Evolutionary conservation across 1,140 invertebrate genomes (phyloP), one percentile per base, ranked within the genome.

Genomic region (Drosophila repletoides): DNA sequence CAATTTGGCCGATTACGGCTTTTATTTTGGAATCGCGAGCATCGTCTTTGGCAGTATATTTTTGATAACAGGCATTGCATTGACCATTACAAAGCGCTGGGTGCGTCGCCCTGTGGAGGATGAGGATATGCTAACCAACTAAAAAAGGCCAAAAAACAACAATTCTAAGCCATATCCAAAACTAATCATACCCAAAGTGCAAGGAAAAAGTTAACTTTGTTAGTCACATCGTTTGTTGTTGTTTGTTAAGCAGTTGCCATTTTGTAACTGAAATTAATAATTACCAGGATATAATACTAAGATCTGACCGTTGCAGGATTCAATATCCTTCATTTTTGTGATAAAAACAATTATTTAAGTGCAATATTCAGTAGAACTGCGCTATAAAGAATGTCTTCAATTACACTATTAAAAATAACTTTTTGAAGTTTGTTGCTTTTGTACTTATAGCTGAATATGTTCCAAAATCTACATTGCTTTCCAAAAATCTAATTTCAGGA

Each of bases 41-140:
- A 83, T 90, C n/a, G 90, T 71, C 4, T 80, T 93, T 41, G 93
- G 92, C 17, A 26, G 89, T 31, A 58, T 93, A 5, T 81, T 93
- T 5, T 12, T 91, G 1, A 51, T 91, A 5, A 91, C 92, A 2
- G 91, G 91, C 3, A 24, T 90, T 1, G 88, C 86, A 5, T 41
- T 93, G n/a, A 91, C 91, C 4, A 40, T 87, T 7, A 90, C 87
- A 36, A 89, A 89, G 28, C 68, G 65, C 5, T 92, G 91, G 91
- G 88, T 74, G 69, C 75, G 83, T 28, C 72, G 43, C 7, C 72
- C 79, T 12, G 43, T 56, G 2, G 90, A 91, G 0, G 89, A 90
- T 51, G 87, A 89, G 56, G 83, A 86, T 31, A 86, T 88, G 26
- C 34, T 88, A 10, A 86, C 73, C 26, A 79, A 86, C 40, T 66